A percentile compares a stretch with the other conserved stretches of the same genome.
These are phyloP conservation scores for Leptobrachium leishanense DNA, from an alignment of 2,113 vertebrate species.

Conservation along the genomic window DNA sequence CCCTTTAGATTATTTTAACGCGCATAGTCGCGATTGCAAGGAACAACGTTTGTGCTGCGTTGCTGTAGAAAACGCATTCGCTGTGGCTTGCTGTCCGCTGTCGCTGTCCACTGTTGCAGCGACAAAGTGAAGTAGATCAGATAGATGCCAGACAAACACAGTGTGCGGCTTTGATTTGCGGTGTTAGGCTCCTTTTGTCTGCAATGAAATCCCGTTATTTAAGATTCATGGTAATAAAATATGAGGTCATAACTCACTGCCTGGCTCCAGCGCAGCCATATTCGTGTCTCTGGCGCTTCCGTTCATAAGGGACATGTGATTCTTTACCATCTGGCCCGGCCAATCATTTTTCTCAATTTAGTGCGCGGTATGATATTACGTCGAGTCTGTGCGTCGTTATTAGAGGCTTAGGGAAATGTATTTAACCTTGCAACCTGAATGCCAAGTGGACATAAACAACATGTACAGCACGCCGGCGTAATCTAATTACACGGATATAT, in stretches of 20 bases:
- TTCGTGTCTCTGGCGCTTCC: not conserved
- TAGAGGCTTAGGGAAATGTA: not conserved
- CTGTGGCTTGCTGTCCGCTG: too few species aligned
- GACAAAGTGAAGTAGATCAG: not conserved
- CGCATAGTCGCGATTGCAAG: too few species aligned
- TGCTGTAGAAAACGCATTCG: too few species aligned
- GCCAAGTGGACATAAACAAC: not conserved
- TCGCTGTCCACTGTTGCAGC: not conserved
- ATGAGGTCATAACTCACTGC: not conserved
- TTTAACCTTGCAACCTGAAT: not conserved
- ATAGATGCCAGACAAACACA: conserved; percentile 14
- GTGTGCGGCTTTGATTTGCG: conserved; percentile 24
- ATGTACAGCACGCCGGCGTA: not conserved
- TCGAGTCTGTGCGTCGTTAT: not conserved
- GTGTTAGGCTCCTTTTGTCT: conserved; percentile 17
- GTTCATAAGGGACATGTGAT: not conserved
- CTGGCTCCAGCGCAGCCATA: not conserved
- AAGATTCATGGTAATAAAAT: conserved; percentile 38
- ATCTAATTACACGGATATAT: not conserved
- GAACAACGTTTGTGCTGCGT: too few species aligned
- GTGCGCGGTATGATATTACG: not conserved
- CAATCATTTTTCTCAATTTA: conserved; percentile 14
- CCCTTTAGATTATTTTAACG: too few species aligned
- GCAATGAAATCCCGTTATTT: conserved; percentile 18
- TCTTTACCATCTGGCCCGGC: not conserved